phyloP scores from a whole-genome alignment of 2,113 vertebrate genomes.

The Halichoeres trimaculatus region DNA sequence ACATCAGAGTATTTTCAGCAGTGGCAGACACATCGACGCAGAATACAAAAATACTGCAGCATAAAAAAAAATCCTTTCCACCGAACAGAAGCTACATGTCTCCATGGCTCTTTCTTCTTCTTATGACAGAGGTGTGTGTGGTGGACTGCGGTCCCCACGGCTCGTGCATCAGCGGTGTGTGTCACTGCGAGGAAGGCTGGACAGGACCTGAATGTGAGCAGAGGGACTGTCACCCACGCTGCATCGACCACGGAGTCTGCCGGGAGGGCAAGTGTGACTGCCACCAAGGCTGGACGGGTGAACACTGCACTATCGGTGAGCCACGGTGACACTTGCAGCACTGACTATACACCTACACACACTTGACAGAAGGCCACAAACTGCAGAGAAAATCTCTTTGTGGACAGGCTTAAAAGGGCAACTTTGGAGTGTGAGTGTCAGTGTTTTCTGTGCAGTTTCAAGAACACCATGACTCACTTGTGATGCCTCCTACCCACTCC shows the following conservation, averaged over 20 bases:
- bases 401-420: constrained; percentile 51
- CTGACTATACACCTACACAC: constrained; percentile 44
- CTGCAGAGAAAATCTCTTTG: constrained; percentile 40
- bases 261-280: constrained; percentile 97
- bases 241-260: constrained; percentile 94
- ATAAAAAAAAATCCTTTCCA: neutral
- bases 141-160: constrained; percentile 93
- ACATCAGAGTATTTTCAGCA: constrained; percentile 41
- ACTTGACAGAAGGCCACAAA: constrained; percentile 38
- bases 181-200: constrained; percentile 98
- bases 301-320: constrained; percentile 98
- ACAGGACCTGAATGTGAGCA: constrained; percentile 90
- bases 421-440: constrained; percentile 54
- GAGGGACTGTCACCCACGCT: constrained; percentile 95
- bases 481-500: constrained; percentile 16
- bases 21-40: constrained; percentile 34
- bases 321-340: constrained; percentile 37
- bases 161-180: constrained; percentile 90
- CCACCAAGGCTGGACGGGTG: constrained; percentile 97
- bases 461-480: constrained; percentile 22
- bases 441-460: constrained; percentile 28
- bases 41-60: constrained; percentile 44
- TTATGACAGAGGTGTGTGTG: constrained; percentile 88
- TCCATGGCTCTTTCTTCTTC: constrained; percentile 31
- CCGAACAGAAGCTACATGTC: constrained; percentile 48